Base-by-base conservation (phyloP, 2,113 vertebrate genomes). In the Oxyura jamaicensis region DNA sequence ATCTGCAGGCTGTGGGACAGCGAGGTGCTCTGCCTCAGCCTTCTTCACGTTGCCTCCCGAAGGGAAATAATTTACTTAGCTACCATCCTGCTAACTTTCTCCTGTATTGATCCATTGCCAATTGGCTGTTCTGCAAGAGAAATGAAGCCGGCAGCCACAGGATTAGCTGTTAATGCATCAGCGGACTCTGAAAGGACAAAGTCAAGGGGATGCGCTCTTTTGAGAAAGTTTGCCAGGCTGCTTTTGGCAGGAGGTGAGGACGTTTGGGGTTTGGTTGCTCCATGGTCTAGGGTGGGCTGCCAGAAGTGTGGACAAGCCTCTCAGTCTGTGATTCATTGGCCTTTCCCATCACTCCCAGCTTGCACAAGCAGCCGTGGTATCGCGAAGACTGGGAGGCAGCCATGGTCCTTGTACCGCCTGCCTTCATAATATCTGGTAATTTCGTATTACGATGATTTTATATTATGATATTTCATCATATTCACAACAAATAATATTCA, bases 271-370 rank as follows among this genome's bases (percentile, higher is more conserved):
- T n/a, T 6, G 29, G 44, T 5, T 36, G 44, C 62, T 13, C 39
- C n/a, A 4, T 0, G 8, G 17, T 48, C 39, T 56, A 33, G 5
- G 3, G 7, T 0, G 2, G 21, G 42, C 0, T 0, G 33, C 29
- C 42, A 26, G 75, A 23, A 10, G 36, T 4, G 36, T 8, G 62
- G 48, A 13, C 8, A 8, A 20, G 19, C 16, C 16, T 6, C 6
- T 0, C 0, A 2, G 14, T 1, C 20, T 2, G 53, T 88, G 72
- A 16, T 6, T 62, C 13, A n/a, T 23, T 10, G 58, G 8, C 6
- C 19, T 18, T 48, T 59, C 58, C 42, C 41, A 10, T 48, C 56
- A 0, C 29, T 10, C 28, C 18, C 42, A 20, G n/a, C 53, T 46
- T 2, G n/a, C 41, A 3, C 6, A 5, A 31, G 7, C 15, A 15